Percentiles rank a stretch among this genome's conserved stretches.
Evolutionary conservation across 2,797 vertebrate genomes (phyloP).

Genomic region (Sebastes oblongus): DNA sequence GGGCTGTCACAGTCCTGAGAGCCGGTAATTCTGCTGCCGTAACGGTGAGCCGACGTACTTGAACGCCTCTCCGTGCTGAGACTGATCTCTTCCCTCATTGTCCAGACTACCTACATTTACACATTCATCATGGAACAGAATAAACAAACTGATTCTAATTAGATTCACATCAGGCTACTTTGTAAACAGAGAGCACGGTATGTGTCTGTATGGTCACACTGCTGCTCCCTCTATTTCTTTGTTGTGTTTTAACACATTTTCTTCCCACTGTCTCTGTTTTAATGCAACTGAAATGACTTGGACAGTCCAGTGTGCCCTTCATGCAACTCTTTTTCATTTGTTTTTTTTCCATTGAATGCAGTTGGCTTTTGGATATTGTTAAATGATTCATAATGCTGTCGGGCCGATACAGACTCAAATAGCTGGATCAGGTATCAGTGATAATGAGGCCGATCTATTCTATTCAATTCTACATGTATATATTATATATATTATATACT

Average conservation of each 20-base stretch:
- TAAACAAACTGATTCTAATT: conserved; percentile 47
- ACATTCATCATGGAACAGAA: conserved; percentile 26
- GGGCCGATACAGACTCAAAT: too few relatives aligned
- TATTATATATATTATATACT: too few relatives aligned
- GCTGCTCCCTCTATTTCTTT: not conserved
- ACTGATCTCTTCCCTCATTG: conserved; percentile 39
- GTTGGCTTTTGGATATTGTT: conserved; percentile 39
- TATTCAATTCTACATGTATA: too few relatives aligned
- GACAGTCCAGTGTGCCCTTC: conserved; percentile 11
- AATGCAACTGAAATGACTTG: conserved; percentile 36
- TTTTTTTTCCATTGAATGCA: conserved; percentile 31
- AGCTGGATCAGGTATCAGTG: too few relatives aligned
- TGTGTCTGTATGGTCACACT: conserved; percentile 14
- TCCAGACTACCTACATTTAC: conserved; percentile 24
- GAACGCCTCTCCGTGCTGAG: conserved; percentile 46
- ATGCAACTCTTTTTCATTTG: conserved; percentile 26
- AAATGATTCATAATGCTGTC: conserved; percentile 45
- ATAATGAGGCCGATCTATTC: accelerated
- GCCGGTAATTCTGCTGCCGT: conserved; percentile 85
- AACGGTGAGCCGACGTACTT: conserved; percentile 70
- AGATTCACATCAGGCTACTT: conserved; percentile 40
- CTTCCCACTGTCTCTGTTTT: conserved; percentile 12
- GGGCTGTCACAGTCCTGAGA: conserved; percentile 83
- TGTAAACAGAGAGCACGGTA: conserved; percentile 31
- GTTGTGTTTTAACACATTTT: conserved; percentile 26